Percentiles rank a stretch among this genome's conserved stretches.
phyloP scores from a whole-genome alignment of 2,888 invertebrate species.

The Colostygia pectinataria region DNA sequence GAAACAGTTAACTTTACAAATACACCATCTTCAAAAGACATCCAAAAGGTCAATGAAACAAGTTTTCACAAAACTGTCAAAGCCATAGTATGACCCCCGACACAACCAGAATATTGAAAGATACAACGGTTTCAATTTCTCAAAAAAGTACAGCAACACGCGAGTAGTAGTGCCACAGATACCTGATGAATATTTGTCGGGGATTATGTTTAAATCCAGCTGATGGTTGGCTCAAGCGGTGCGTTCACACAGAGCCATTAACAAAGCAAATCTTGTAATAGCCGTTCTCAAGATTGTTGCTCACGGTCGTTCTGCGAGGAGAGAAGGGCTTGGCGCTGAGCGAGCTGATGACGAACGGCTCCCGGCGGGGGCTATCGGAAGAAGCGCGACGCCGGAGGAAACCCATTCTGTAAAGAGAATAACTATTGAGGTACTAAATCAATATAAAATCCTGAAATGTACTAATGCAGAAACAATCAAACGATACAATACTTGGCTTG shows the following conservation, averaged over 20 bases:
- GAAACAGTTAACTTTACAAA: conserved; percentile 24
- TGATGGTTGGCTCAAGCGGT: conserved; percentile 53
- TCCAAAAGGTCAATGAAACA: conserved; percentile 9
- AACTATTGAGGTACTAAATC: too few species aligned
- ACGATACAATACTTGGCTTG: too few species aligned
- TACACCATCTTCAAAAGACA: conserved; percentile 15
- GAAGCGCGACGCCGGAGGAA: conserved; percentile 79
- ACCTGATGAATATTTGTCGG: not conserved
- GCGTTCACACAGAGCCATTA: conserved; percentile 80
- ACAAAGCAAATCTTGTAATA: conserved; percentile 84
- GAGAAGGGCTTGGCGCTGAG: conserved; percentile 76
- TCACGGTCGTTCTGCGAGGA: conserved; percentile 82
- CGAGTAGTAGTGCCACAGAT: not conserved
- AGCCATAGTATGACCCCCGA: too few species aligned
- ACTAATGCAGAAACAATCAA: too few species aligned
- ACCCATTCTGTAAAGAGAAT: conserved; percentile 64
- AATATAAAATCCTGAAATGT: too few species aligned
- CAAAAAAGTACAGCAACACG: too few species aligned
- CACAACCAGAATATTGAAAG: not conserved
- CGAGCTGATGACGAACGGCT: conserved; percentile 63
- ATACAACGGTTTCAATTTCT: not conserved
- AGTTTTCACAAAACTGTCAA: conserved; percentile 27
- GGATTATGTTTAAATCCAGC: conserved; percentile 43
- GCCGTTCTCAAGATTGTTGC: conserved; percentile 65
- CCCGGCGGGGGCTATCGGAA: conserved; percentile 81